phyloP scores from a whole-genome alignment of 2,113 vertebrate genomes.

The Crypturellus undulatus region DNA sequence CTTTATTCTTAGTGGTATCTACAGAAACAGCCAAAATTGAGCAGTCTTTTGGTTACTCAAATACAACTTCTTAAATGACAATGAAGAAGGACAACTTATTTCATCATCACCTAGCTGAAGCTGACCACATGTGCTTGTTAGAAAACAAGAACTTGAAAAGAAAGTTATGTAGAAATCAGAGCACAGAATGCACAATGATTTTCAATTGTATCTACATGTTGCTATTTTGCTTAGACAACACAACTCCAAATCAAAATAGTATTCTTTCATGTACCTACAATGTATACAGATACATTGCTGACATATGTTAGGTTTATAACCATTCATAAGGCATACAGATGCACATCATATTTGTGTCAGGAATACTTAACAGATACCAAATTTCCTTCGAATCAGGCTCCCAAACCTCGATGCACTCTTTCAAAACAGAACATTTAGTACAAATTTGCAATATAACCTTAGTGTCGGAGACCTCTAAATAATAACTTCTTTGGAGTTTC shows the following conservation, averaged over 20 bases:
- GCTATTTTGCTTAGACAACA: neutral
- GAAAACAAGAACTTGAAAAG: neutral
- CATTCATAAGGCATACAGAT: neutral
- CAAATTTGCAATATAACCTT: neutral
- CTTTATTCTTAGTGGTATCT: neutral
- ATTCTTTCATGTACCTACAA: neutral
- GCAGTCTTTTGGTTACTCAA: neutral
- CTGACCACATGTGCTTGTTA: neutral
- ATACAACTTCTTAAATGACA: neutral
- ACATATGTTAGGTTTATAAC: neutral
- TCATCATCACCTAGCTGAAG: neutral
- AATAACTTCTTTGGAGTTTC: neutral
- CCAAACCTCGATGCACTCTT: neutral
- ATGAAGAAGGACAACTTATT: neutral
- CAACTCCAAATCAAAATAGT: neutral
- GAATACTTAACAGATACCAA: neutral
- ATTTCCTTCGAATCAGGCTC: neutral
- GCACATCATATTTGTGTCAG: neutral
- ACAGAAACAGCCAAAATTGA: neutral
- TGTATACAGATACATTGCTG: neutral
- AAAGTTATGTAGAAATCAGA: neutral
- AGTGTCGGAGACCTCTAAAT: neutral
- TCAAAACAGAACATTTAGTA: neutral
- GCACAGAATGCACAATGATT: neutral
- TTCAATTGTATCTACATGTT: neutral